Conservation (phyloP, 2,113 vertebrate species). For the Stigmatopora argus region DNA sequence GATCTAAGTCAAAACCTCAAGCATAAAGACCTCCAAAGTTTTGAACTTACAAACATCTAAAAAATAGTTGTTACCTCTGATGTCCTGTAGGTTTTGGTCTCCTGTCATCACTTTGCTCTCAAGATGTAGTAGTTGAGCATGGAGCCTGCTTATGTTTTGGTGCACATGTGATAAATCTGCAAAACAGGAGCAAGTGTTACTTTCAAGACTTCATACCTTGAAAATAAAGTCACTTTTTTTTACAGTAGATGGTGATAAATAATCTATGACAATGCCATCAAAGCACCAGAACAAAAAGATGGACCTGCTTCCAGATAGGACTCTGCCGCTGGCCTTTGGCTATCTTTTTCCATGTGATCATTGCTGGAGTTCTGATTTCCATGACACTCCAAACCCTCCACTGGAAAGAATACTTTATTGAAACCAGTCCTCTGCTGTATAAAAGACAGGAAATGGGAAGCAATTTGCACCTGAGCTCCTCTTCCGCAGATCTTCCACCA, state of each 20-base stretch:
- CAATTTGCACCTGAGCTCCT: constrained; percentile 41
- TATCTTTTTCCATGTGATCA: not conserved
- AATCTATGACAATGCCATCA: not conserved
- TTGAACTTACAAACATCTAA: not conserved
- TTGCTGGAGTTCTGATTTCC: constrained; percentile 13
- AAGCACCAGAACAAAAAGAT: not conserved
- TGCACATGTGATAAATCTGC: not conserved
- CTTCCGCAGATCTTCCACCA: constrained; percentile 40
- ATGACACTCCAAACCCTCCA: constrained; percentile 2
- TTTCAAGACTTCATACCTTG: not conserved
- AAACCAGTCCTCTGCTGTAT: not conserved
- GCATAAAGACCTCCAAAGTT: not conserved
- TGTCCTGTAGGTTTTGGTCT: not conserved
- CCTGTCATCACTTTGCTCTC: not conserved
- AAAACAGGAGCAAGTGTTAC: not conserved
- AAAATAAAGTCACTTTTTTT: not conserved
- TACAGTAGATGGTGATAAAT: not conserved
- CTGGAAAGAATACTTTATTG: constrained; percentile 9
- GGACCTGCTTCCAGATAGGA: not conserved
- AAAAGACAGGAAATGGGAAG: not conserved
- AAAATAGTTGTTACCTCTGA: not conserved
- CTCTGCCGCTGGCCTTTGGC: not conserved
- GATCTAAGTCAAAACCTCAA: not conserved
- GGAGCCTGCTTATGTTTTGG: not conserved
- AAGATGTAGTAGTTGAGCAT: not conserved